Conservation (phyloP, 2,113 vertebrate genomes). For the Tursiops truncatus region DNA sequence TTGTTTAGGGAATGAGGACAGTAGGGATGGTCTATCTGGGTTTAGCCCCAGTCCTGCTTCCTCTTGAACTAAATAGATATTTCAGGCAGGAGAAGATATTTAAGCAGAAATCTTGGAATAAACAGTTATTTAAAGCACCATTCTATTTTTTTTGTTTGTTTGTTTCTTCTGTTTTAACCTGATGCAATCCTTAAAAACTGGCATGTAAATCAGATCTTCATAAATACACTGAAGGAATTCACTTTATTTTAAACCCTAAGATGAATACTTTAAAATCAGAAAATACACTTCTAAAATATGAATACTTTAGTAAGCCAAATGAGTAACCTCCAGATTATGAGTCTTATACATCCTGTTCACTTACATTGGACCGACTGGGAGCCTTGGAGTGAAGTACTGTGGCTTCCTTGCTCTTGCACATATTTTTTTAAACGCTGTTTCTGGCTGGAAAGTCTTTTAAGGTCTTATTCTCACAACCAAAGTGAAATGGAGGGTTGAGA, state of each 20-base stretch:
- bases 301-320: not conserved
- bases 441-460: constrained; percentile 16
- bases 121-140: not conserved
- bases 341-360: not conserved
- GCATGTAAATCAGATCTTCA: constrained; percentile 3
- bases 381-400: not conserved
- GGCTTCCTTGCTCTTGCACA: not conserved
- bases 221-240: not conserved
- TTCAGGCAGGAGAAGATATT: not conserved
- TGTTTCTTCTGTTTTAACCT: not conserved
- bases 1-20: constrained; percentile 59
- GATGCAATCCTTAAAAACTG: not conserved
- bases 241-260: constrained; percentile 41
- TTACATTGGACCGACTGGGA: not conserved
- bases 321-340: not conserved
- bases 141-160: constrained; percentile 3
- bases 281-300: constrained; percentile 1
- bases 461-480: not conserved
- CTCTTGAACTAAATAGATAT: constrained; percentile 37
- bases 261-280: not conserved
- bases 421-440: not conserved
- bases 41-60: constrained; percentile 38
- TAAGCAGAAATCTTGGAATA: not conserved
- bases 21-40: not conserved
- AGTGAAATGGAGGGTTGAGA: constrained; percentile 24